Evolutionary conservation across 2,113 vertebrate genomes (phyloP).

Genomic region (Gasterosteus aculeatus): DNA sequence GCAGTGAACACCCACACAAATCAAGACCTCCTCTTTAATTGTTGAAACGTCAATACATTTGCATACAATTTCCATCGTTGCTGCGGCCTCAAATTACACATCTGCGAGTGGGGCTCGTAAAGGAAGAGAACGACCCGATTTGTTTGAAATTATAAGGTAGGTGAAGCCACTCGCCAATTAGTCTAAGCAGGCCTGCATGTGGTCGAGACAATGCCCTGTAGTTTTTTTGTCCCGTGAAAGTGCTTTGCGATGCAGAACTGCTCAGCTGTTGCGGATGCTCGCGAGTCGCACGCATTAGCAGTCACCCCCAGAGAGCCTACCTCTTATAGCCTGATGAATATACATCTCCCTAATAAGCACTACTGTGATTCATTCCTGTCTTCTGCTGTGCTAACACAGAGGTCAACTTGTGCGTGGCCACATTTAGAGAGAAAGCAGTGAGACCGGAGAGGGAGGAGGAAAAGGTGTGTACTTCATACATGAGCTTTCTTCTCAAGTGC

Average conservation of each 20-base stretch:
- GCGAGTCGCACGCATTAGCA: slow-evolving; percentile 59
- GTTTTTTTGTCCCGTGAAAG: slow-evolving; percentile 45
- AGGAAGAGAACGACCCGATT: slow-evolving; percentile 63
- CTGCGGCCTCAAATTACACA: slow-evolving; percentile 52
- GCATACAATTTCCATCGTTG: slow-evolving; percentile 54
- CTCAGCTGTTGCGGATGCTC: slow-evolving; percentile 54
- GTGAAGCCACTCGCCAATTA: slow-evolving; percentile 62
- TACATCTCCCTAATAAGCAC: slow-evolving; percentile 65
- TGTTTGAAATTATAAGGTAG: slow-evolving; percentile 61
- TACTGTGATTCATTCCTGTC: slow-evolving; percentile 64
- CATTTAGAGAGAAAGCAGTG: slow-evolving; percentile 52
- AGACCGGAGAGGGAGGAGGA: neutral
- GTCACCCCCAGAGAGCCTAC: slow-evolving; percentile 60
- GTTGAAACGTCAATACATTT: slow-evolving; percentile 72
- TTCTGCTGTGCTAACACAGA: slow-evolving; percentile 45
- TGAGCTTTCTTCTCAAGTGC: slow-evolving; percentile 19
- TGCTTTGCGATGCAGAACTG: slow-evolving; percentile 63
- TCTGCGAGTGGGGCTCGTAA: slow-evolving; percentile 49
- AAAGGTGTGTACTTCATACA: neutral
- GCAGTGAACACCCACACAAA: slow-evolving; percentile 65
- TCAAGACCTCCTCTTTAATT: slow-evolving; percentile 64
- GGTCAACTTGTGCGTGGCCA: slow-evolving; percentile 55
- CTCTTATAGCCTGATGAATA: slow-evolving; percentile 68
- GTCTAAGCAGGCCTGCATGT: slow-evolving; percentile 61
- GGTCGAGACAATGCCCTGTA: slow-evolving; percentile 57